A percentile compares a stretch with the other conserved stretches of the same genome.
These are phyloP conservation scores for Chalcis sispes DNA, from an alignment of 2,888 invertebrate genomes.

Conservation along the genomic window DNA sequence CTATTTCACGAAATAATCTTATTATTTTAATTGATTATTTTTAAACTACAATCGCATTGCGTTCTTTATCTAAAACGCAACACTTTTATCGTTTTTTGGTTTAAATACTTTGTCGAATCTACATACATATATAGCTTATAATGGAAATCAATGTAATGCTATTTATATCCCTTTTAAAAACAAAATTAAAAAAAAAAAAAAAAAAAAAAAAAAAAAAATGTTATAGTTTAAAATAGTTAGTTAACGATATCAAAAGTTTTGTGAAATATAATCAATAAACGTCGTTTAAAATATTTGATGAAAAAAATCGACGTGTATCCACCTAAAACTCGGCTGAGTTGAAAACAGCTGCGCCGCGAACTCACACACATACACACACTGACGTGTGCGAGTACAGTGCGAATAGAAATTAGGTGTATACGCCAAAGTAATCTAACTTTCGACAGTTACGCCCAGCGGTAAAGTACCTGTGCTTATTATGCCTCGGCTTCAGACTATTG, in stretches of 20 bases:
- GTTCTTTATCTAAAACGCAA: no score
- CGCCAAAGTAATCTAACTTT: constrained; percentile 66
- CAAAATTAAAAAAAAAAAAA: no score
- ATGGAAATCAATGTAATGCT: no score
- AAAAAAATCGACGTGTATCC: constrained; percentile 18
- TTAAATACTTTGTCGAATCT: no score
- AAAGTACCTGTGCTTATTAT: constrained; percentile 42
- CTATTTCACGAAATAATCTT: background rate
- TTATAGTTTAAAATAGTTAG: no score
- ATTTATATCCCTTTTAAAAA: no score
- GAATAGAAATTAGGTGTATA: constrained; percentile 58
- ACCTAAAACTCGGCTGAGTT: constrained; percentile 17
- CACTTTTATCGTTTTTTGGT: no score
- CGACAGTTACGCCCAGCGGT: constrained; percentile 55
- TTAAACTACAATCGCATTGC: no score
- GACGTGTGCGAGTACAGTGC: constrained; percentile 52
- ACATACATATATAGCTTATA: no score
- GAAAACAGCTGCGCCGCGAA: background rate
- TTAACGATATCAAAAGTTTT: background rate
- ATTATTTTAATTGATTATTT: no score
- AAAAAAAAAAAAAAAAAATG: no score
- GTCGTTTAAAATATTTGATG: background rate
- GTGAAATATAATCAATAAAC: constrained; percentile 20
- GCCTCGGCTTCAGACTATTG: constrained; percentile 20
- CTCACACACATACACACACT: no score